phyloP scores from a whole-genome alignment of 1,140 invertebrate species.

The Nasonia giraulti region DNA sequence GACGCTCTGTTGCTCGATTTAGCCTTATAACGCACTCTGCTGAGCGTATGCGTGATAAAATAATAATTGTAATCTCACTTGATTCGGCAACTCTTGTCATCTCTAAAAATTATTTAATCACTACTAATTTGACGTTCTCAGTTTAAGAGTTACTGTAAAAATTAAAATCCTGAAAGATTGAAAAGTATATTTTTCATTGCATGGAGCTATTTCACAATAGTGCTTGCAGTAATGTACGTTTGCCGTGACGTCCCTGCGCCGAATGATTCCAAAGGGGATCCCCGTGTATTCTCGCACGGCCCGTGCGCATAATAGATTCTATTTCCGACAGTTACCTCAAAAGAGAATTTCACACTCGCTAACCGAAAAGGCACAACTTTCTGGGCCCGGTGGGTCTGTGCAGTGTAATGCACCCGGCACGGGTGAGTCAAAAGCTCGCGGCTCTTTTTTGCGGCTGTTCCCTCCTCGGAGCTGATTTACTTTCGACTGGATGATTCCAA shows the following conservation, averaged over 20 bases:
- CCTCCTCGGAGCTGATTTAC: constrained; percentile 3
- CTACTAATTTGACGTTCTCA: too few relatives aligned
- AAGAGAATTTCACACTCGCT: background rate
- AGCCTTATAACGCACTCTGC: too few relatives aligned
- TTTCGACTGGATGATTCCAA: constrained; percentile 29
- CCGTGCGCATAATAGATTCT: background rate
- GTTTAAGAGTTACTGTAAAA: too few relatives aligned
- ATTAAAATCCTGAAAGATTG: too few relatives aligned
- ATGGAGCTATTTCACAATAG: too few relatives aligned
- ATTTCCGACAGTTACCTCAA: background rate
- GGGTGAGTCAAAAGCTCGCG: background rate
- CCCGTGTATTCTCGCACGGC: background rate
- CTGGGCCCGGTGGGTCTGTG: too few relatives aligned
- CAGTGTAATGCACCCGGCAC: background rate
- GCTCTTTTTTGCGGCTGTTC: background rate
- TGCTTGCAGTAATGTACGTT: background rate
- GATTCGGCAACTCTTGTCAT: too few relatives aligned
- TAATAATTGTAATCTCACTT: too few relatives aligned
- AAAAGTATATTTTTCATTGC: too few relatives aligned
- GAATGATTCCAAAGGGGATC: background rate
- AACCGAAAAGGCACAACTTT: background rate
- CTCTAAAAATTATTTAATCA: too few relatives aligned
- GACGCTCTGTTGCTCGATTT: too few relatives aligned
- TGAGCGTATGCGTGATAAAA: too few relatives aligned
- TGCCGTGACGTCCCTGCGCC: background rate